Conservation (phyloP, 2,113 vertebrate genomes). For the Brienomyrus brachyistius region DNA sequence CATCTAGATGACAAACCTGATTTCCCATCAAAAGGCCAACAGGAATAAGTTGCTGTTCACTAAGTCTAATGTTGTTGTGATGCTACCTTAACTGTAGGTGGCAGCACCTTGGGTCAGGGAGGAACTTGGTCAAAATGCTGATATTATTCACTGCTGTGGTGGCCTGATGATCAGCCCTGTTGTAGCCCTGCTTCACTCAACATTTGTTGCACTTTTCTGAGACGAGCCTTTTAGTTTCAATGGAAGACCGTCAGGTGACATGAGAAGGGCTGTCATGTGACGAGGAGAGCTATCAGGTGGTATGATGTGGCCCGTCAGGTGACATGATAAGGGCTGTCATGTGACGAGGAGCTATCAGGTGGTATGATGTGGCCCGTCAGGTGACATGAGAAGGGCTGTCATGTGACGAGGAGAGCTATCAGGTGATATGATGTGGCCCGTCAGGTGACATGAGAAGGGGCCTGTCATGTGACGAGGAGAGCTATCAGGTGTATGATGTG, state of each 20-base stretch:
- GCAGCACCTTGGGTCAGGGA: neutral
- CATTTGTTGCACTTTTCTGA: neutral
- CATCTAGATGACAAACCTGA: neutral
- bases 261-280: neutral
- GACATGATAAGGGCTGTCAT: neutral
- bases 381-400: neutral
- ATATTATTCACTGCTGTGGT: neutral
- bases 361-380: neutral
- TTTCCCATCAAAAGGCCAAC: neutral
- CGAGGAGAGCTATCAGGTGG: neutral
- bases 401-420: neutral
- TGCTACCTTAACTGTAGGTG: neutral
- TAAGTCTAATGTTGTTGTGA: neutral
- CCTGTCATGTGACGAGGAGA: too few relatives aligned
- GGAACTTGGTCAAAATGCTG: neutral
- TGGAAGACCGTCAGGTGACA: neutral
- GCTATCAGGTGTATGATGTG: neutral
- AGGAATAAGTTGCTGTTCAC: neutral
- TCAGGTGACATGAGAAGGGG: neutral
- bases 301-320: too few relatives aligned
- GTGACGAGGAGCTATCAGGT: neutral
- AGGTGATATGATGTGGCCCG: neutral
- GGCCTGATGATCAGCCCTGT: neutral
- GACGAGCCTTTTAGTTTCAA: neutral
- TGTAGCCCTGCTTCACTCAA: neutral